Evolutionary conservation across 2,797 vertebrate genomes (phyloP), one percentile per base, ranked within the genome.

Genomic region (Danionella dracula): DNA sequence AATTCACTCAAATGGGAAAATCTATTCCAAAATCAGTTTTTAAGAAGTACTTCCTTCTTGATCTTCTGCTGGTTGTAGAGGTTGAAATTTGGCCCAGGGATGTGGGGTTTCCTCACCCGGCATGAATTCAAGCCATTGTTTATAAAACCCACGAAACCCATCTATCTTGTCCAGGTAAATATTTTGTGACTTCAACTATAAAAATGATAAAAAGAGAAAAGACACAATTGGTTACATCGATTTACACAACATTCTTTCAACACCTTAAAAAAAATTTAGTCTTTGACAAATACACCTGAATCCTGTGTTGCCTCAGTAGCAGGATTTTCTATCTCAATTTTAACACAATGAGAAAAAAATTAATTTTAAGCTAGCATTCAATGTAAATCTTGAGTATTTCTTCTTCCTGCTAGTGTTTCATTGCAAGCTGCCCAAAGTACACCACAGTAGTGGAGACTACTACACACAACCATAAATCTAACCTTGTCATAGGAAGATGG

Each of bases 111-210:
- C 89, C 71, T 92, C 87, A 54, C 84, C 94, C 1, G 89, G 88
- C 93, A 93, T 92, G n/a, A 74, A 64, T 66, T 83, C 90, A 42
- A 98, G 78, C 97, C 97, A 99, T 23, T 87, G 70, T 75, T 91
- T 85, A 74, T 98, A 99, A 82, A 90, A 99, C 68, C 93, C 92
- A n/a, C 95, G 91, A 74, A 99, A 99, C 20, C 94, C 93, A 21
- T 98, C 88, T 0, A 99, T 94, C 68, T 93, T 95, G 74, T 94
- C 87, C 80, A 99, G 72, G 72, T 97, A 99, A 2, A 77, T 85
- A 83, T 98, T 96, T 79, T 87, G 94, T 40, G 79, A 82, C 74
- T 94, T 93, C 55, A 93, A 93, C 96, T 99, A 66, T 5, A 17
- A 76, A 8, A 70, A 10, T 38, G 3, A 27, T 3, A 27, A 27